phyloP scores from a whole-genome alignment of 2,797 vertebrate species.

The Aselliscus stoliczkanus region DNA sequence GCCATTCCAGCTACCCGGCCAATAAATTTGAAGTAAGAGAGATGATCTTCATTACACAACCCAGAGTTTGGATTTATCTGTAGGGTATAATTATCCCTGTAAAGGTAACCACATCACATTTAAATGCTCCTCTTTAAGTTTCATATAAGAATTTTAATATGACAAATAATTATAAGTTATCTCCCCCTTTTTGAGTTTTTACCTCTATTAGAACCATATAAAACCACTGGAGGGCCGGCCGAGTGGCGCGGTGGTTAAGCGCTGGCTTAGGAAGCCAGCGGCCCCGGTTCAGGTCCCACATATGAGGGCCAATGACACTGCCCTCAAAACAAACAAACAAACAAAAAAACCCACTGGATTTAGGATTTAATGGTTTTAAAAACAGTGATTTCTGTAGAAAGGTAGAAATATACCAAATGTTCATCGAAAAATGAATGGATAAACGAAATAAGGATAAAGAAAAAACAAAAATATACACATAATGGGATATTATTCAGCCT shows the following conservation, averaged over 20 bases:
- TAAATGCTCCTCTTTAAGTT: neutral
- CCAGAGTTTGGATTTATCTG: constrained; percentile 99
- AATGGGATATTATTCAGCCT: neutral
- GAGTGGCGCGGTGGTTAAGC: too few species aligned
- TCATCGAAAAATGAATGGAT: neutral
- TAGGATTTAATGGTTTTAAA: constrained; percentile 10
- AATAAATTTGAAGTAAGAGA: constrained; percentile 98
- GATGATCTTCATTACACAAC: constrained; percentile 97
- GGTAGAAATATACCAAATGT: neutral
- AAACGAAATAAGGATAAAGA: neutral
- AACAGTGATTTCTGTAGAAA: neutral
- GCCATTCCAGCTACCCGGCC: constrained; percentile 98
- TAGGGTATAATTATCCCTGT: constrained; percentile 97
- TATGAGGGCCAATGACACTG: too few species aligned
- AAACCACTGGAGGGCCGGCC: neutral
- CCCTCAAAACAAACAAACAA: too few species aligned
- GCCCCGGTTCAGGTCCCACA: too few species aligned
- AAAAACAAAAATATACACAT: neutral
- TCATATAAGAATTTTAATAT: neutral
- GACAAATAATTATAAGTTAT: neutral
- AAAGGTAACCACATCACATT: constrained; percentile 57
- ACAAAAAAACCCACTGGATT: too few species aligned
- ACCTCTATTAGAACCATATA: neutral
- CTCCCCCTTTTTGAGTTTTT: neutral
- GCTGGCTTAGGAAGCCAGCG: too few species aligned